Conservation (phyloP, 2,888 invertebrate genomes). For the Nomada fucata region DNA sequence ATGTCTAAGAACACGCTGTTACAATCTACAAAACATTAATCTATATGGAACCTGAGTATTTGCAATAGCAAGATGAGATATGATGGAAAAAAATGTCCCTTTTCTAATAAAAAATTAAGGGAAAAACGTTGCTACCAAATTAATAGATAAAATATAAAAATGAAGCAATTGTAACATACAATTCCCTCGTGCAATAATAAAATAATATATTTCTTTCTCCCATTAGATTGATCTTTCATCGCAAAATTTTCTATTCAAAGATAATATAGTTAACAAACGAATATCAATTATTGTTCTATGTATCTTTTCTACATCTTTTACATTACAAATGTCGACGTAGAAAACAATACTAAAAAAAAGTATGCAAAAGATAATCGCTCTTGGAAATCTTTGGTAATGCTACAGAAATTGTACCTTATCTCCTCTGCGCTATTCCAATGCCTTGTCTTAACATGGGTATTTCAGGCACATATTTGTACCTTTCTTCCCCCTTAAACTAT, state of each 20-base stretch:
- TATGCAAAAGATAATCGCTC: conserved; percentile 15
- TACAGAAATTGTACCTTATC: conserved; percentile 27
- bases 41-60: conserved; percentile 64
- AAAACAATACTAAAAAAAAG: conserved; percentile 18
- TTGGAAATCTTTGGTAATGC: conserved; percentile 4
- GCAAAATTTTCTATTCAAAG: conserved; percentile 6
- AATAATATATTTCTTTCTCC: conserved; percentile 21
- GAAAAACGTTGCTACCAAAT: neutral
- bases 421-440: neutral
- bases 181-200: conserved; percentile 36
- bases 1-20: conserved; percentile 42
- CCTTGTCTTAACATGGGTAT: conserved; percentile 16
- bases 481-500: neutral
- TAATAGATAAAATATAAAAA: neutral
- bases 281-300: conserved; percentile 17
- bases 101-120: neutral
- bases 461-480: conserved; percentile 39
- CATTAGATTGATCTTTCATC: neutral
- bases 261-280: neutral
- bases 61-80: conserved; percentile 33
- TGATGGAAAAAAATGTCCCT: conserved; percentile 15
- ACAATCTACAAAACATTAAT: conserved; percentile 53
- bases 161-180: conserved; percentile 9
- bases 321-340: conserved; percentile 1
- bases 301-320: neutral